Evolutionary conservation across 2,797 vertebrate genomes (phyloP).

Genomic region (Alectoris magna): DNA sequence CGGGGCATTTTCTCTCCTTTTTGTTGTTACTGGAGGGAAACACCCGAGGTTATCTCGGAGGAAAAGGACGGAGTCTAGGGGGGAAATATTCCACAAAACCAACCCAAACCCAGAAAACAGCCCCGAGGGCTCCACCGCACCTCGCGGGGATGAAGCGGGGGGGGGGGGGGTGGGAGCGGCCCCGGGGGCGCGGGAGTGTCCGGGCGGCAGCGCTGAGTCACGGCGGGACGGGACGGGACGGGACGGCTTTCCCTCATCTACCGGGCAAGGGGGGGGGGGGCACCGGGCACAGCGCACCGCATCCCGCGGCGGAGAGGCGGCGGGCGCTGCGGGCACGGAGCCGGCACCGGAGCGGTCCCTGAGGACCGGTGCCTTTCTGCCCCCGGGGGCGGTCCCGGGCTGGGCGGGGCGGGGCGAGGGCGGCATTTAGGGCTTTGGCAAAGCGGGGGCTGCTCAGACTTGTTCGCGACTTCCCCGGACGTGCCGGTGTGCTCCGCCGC

Average conservation of each 20-base stretch:
- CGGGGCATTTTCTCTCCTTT: accelerated
- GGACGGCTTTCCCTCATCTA: constrained; percentile 16
- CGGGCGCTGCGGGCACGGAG: background rate
- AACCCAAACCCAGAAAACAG: background rate
- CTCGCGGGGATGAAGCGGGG: background rate
- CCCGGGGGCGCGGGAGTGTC: constrained; percentile 34
- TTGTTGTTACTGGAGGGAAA: accelerated
- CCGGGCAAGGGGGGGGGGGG: background rate
- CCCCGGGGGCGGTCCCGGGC: constrained; percentile 83
- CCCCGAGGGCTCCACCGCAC: background rate
- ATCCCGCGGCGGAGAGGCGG: background rate
- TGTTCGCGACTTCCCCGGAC: constrained; percentile 83
- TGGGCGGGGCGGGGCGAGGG: constrained; percentile 88
- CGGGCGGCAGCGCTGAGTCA: constrained; percentile 15
- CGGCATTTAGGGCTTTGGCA: constrained; percentile 88
- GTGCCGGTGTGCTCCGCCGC: constrained; percentile 53
- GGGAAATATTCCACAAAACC: background rate
- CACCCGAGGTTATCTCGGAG: accelerated
- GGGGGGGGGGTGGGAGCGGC: background rate
- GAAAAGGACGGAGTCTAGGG: background rate
- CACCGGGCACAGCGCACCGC: background rate
- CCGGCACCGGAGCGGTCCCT: background rate
- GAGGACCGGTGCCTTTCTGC: constrained; percentile 32
- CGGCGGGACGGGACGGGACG: too few species aligned
- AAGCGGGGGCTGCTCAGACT: constrained; percentile 88